phyloP scores from a whole-genome alignment of 2,113 vertebrate species.

The Nothobranchius kuhntae region DNA sequence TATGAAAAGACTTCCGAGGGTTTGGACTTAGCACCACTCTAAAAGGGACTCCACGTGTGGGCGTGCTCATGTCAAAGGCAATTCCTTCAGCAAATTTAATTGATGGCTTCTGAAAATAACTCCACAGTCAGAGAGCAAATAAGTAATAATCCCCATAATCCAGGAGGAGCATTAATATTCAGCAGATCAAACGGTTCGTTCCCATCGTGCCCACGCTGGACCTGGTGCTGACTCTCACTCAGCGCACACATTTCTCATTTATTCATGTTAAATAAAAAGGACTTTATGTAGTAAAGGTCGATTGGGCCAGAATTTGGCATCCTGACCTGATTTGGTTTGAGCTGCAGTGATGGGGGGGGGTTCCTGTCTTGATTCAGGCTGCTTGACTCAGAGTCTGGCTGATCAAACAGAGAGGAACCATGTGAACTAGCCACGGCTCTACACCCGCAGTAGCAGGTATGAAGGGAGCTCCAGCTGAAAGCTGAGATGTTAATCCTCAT shows the following conservation, averaged over 20 bases:
- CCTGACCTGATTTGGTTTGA: conserved; percentile 78
- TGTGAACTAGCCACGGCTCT: conserved; percentile 23
- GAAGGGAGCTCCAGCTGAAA: too few relatives aligned
- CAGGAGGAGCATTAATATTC: conserved; percentile 85
- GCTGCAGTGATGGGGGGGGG: conserved; percentile 35
- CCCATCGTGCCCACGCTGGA: conserved; percentile 74
- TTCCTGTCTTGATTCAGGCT: conserved; percentile 54
- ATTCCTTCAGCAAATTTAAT: conserved; percentile 77
- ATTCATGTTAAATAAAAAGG: conserved; percentile 82
- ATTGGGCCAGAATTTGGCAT: conserved; percentile 84
- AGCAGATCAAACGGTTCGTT: conserved; percentile 80
- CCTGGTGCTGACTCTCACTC: conserved; percentile 56
- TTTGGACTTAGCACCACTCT: conserved; percentile 47
- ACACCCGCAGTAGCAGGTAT: too few relatives aligned
- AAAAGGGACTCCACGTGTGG: conserved; percentile 52
- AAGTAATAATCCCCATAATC: conserved; percentile 82
- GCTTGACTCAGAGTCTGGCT: conserved; percentile 56
- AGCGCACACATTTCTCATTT: conserved; percentile 78
- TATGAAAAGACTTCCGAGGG: conserved; percentile 23
- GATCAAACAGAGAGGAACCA: conserved; percentile 50
- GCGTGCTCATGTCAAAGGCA: conserved; percentile 73
- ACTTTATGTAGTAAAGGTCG: conserved; percentile 80
- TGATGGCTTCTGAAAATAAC: conserved; percentile 82
- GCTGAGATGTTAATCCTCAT: too few relatives aligned
- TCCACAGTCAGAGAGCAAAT: conserved; percentile 79